Evolutionary conservation across 2,888 invertebrate species (phyloP), one percentile per base, ranked within the genome.

Genomic region (Apamea sordens): DNA sequence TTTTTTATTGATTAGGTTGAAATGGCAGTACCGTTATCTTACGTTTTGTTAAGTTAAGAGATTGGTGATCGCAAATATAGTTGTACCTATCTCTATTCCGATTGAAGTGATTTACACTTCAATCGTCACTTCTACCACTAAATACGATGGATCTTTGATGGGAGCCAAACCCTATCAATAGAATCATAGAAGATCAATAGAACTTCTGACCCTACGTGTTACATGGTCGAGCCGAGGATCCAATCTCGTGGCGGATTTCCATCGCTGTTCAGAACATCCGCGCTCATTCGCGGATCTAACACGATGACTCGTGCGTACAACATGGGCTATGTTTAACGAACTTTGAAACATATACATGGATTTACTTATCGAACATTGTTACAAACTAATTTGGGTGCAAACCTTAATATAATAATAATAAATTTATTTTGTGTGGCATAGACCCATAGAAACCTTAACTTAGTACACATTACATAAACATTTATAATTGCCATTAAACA

Each of bases 161-260:
- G 56, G 10, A 24, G 24, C 24, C 56, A 7, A 53, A 21, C 36
- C 36, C 5, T 5, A 18, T n/a, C 11, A n/a, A n/a, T n/a, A n/a
- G n/a, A n/a, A n/a, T 59, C 10, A 2, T n/a, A n/a, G n/a, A n/a
- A 28, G 2, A 15, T 56, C 1, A 32, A 28, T 1, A 50, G n/a
- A 50, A 36, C 85, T 85, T 87, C 73, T 87, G 32, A 32, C 10
- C 3, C 1, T 47, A 13, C 0, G 1, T 68, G 10, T 36, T 1
- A 18, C 32, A 11, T 56, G 50, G 1, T 64, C 7, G 41, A 32
- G 41, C 56, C 13, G 41, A 65, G 75, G 75, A 89, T 89, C 83
- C 87, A 88, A 88, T 88, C 86, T 88, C 88, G 69, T 63, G 76
- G 87, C 80, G 89, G 87, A 89, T 88, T 89, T 89, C 82, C 88